Percentiles rank a stretch among this genome's conserved stretches.
Conservation (phyloP, 1,140 invertebrate species). For the Elymnias hypermnestra region DNA sequence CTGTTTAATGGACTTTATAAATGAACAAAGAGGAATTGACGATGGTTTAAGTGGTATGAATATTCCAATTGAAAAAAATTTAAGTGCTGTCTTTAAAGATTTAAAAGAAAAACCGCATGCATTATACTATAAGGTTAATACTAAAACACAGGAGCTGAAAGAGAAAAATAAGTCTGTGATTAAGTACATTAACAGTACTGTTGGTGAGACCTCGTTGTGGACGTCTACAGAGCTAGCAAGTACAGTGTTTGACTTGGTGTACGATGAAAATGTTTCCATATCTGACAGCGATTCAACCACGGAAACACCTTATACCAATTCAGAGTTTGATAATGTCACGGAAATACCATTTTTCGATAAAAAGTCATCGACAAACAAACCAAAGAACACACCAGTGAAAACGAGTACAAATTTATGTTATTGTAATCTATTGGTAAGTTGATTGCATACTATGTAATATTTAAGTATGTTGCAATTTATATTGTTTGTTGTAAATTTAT, state of each 20-base stretch:
- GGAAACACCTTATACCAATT: slow-evolving; percentile 35
- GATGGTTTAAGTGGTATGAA: slow-evolving; percentile 1
- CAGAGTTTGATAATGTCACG: slow-evolving; percentile 57
- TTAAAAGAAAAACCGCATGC: slow-evolving; percentile 47
- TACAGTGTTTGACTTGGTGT: slow-evolving; percentile 44
- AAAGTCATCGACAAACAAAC: slow-evolving; percentile 32
- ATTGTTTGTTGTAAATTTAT: background rate
- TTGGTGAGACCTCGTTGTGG: slow-evolving; percentile 20
- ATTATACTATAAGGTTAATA: slow-evolving; percentile 54
- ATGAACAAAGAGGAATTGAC: slow-evolving; percentile 8
- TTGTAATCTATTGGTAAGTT: slow-evolving; percentile 73
- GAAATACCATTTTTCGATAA: slow-evolving; percentile 47
- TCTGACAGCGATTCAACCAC: slow-evolving; percentile 37
- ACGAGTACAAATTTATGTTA: slow-evolving; percentile 43
- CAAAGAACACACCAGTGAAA: slow-evolving; percentile 32
- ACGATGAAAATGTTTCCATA: slow-evolving; percentile 50
- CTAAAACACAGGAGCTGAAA: too few relatives aligned
- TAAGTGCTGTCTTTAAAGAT: slow-evolving; percentile 29
- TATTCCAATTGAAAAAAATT: slow-evolving; percentile 8
- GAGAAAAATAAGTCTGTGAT: too few relatives aligned
- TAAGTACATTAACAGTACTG: slow-evolving; percentile 30
- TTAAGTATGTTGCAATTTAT: background rate
- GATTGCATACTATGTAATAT: background rate
- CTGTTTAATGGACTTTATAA: slow-evolving; percentile 58
- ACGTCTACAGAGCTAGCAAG: slow-evolving; percentile 36